Base-by-base conservation (phyloP, 2,888 invertebrate species). In the Ditylenchus weischeri region DNA sequence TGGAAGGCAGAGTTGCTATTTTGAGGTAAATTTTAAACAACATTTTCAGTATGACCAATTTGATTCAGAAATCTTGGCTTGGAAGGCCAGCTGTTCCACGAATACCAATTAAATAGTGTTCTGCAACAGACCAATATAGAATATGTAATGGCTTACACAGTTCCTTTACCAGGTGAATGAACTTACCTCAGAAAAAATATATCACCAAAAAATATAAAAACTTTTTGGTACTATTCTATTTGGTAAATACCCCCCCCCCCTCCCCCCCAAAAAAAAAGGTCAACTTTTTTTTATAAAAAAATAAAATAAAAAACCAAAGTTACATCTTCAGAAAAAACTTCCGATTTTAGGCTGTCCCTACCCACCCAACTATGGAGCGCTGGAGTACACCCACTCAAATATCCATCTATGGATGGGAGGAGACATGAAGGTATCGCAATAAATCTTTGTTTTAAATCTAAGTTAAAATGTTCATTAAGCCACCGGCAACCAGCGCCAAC, bases 381-480 rank as follows among this genome's bases (percentile, higher is more conserved):
- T 81, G 35, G 81, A 81, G 65, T 81, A 81, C 69, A 73, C 76
- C 23, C 81, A 81, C 72, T 79, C 81, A 49, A 80, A 82, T 72
- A 79, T 80, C 51, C 80, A 80, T 48, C 62, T 74, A 18, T 74
- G 71, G 71, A 43, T 74, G 19, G 77, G 76, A 21, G 74, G 77
- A 36, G 77, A 76, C 54, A 67, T 74, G 74, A 51, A 47, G 19
- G 23, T 29, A 29, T 29, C 5, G 66, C 29, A 38, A 35, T 29
- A 10, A 43, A n/a, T 21, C 2, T 71, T 43, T 6, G 29, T 69
- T 69, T 47, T 65, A 71, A n/a, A 64, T 47, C 19, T 15, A 29
- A 59, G 43, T n/a, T 61, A 63, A 19, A 19, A 23, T n/a, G 13
- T 35, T 23, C 15, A 61, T 23, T 73, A 48, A 78, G 21, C 29